phyloP scores from a whole-genome alignment of 1,140 invertebrate species.

The Drosophila saltans region DNA sequence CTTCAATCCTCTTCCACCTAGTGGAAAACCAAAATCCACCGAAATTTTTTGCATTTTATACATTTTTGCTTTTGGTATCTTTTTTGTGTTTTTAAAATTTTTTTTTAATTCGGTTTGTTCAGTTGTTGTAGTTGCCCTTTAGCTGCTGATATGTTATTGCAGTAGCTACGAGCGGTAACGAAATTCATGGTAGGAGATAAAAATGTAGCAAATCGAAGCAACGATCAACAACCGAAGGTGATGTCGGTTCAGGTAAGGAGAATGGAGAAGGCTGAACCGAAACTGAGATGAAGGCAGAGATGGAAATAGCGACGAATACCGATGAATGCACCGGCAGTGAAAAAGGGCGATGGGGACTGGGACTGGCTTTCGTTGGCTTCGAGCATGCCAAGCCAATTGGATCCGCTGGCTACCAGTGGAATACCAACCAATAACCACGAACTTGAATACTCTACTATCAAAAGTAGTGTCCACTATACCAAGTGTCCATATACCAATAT shows the following conservation, averaged over 20 bases:
- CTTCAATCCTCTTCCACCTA: neutral
- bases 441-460: neutral
- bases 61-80: neutral
- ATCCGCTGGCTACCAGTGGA: conserved; percentile 18
- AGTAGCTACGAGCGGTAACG: conserved; percentile 78
- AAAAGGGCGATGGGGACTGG: neutral
- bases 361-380: conserved; percentile 1
- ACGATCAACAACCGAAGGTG: conserved; percentile 78
- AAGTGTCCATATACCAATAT: too few relatives aligned
- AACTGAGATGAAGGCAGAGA: conserved; percentile 22
- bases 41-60: conserved; percentile 10
- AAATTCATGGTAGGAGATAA: conserved; percentile 82
- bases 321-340: neutral
- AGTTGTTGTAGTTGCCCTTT: conserved; percentile 55
- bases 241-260: conserved; percentile 32
- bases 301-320: neutral
- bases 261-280: conserved; percentile 39
- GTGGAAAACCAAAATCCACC: neutral
- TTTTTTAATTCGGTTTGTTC: conserved; percentile 28
- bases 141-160: conserved; percentile 49
- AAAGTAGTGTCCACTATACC: too few relatives aligned
- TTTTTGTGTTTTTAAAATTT: neutral
- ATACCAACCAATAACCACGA: neutral
- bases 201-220: conserved; percentile 79
- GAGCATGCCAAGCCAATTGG: conserved; percentile 43